Evolutionary conservation across 2,888 invertebrate species (phyloP).

Genomic region (Nephrotoma appendiculata): DNA sequence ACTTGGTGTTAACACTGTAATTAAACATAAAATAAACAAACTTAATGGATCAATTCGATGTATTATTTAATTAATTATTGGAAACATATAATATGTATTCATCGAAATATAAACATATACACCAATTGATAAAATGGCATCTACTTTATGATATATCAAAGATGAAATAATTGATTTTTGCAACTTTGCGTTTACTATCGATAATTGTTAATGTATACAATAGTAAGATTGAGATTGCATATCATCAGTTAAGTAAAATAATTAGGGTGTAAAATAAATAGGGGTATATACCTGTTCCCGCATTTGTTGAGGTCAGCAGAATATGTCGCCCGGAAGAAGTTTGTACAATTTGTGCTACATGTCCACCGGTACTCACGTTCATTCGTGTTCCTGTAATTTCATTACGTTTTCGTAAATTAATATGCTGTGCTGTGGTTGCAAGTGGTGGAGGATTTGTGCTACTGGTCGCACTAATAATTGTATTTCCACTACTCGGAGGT

Average conservation of each 20-base stretch:
- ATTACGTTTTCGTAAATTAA: slow-evolving; percentile 28
- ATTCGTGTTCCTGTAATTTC: slow-evolving; percentile 20
- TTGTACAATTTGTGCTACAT: slow-evolving; percentile 51
- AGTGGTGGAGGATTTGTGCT: slow-evolving; percentile 15
- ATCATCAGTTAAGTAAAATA: background rate
- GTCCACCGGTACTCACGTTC: slow-evolving; percentile 11
- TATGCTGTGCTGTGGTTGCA: slow-evolving; percentile 23
- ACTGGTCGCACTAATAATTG: background rate
- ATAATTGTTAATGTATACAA: background rate
- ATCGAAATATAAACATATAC: background rate
- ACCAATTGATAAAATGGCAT: background rate
- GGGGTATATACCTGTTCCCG: slow-evolving; percentile 18
- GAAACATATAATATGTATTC: background rate
- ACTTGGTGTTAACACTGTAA: slow-evolving; percentile 34
- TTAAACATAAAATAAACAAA: background rate
- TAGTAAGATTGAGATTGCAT: background rate
- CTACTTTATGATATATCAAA: background rate
- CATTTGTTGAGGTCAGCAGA: slow-evolving; percentile 38
- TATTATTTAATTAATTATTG: background rate
- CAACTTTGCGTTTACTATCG: background rate
- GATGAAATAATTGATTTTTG: background rate
- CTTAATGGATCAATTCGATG: background rate
- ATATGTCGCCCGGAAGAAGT: slow-evolving; percentile 55
- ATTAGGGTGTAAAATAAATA: background rate
- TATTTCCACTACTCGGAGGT: background rate